Evolutionary conservation across 2,797 vertebrate genomes (phyloP).

Genomic region (Intellagama lesueurii): DNA sequence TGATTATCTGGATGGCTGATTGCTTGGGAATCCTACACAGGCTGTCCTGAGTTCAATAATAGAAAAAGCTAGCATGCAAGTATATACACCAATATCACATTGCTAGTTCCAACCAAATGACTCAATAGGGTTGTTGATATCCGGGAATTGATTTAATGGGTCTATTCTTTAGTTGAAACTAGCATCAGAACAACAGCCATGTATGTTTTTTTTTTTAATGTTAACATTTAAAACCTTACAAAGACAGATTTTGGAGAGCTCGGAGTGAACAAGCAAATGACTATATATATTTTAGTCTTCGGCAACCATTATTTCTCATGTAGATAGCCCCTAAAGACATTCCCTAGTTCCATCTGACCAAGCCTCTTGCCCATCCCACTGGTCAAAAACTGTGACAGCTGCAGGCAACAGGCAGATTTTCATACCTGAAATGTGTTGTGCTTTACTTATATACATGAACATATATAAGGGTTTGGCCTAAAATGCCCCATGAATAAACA

Average conservation of each 20-base stretch:
- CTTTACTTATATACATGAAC: neutral
- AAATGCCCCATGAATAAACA: neutral
- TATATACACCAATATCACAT: neutral
- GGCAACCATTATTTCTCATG: neutral
- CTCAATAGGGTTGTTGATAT: no score
- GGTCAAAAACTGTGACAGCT: neutral
- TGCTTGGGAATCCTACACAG: neutral
- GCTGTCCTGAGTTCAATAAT: neutral
- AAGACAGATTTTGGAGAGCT: constrained; percentile 19
- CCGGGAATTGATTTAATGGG: no score
- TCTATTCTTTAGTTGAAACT: no score
- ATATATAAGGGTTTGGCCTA: neutral
- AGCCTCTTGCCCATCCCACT: neutral
- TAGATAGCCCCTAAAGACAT: neutral
- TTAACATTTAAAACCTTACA: neutral
- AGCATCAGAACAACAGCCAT: no score
- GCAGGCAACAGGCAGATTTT: neutral
- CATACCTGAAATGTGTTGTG: neutral
- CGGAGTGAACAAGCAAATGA: constrained; percentile 65
- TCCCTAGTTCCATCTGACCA: neutral
- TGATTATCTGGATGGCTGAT: neutral
- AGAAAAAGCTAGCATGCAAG: neutral
- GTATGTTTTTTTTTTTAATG: neutral
- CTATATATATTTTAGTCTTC: no score
- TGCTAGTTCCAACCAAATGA: no score